Conservation (phyloP, 2,113 vertebrate species). For the Alligator mississippiensis region DNA sequence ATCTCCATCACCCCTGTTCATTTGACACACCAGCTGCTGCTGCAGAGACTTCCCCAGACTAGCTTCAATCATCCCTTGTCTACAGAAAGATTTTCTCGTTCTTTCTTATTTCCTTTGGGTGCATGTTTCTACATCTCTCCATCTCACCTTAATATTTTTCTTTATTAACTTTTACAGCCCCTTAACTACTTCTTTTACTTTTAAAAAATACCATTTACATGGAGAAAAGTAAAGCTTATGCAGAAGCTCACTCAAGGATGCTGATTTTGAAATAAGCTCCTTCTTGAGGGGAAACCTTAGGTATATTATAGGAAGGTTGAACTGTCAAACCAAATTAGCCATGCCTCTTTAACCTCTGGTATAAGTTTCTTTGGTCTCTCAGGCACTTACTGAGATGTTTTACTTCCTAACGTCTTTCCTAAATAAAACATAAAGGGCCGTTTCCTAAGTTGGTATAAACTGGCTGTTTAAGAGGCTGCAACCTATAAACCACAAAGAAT, state of each 20-base stretch:
- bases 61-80: constrained; percentile 28
- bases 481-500: neutral
- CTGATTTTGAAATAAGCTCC: constrained; percentile 51
- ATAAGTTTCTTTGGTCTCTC: constrained; percentile 51
- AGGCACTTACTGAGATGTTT: constrained; percentile 46
- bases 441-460: constrained; percentile 20
- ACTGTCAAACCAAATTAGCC: constrained; percentile 70
- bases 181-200: constrained; percentile 31
- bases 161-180: constrained; percentile 52
- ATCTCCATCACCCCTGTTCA: neutral
- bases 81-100: constrained; percentile 18
- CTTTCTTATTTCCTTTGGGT: constrained; percentile 17
- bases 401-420: constrained; percentile 10
- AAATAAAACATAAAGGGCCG: constrained; percentile 49
- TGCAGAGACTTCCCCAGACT: neutral
- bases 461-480: neutral
- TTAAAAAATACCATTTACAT: constrained; percentile 40
- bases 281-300: constrained; percentile 71
- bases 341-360: constrained; percentile 24
- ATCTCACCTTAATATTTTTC: constrained; percentile 41
- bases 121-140: neutral
- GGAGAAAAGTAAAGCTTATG: constrained; percentile 50
- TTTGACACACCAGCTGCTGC: neutral
- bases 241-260: constrained; percentile 51
- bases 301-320: constrained; percentile 41